Conservation (phyloP, 2,113 vertebrate species). For the Rhea americana region DNA sequence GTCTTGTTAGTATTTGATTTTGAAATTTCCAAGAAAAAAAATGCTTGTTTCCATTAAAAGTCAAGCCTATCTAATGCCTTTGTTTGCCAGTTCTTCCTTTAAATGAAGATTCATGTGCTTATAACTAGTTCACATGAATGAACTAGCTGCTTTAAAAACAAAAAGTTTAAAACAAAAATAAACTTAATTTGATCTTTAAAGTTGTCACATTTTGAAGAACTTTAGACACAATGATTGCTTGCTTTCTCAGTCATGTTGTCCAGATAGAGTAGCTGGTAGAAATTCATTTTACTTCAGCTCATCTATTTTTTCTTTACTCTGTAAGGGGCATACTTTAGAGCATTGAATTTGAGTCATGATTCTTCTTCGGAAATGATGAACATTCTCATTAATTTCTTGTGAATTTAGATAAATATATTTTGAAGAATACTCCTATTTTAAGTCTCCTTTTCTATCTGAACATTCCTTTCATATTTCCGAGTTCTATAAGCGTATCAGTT, state of each 20-base stretch:
- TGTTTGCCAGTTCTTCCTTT: not conserved
- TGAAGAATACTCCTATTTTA: not conserved
- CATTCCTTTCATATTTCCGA: not conserved
- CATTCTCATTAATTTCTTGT: not conserved
- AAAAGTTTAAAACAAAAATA: not conserved
- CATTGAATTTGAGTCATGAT: not conserved
- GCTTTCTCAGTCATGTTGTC: not conserved
- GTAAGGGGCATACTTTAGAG: not conserved
- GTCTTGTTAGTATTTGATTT: not conserved
- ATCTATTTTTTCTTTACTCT: not conserved
- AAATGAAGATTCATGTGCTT: not conserved
- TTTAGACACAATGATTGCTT: not conserved
- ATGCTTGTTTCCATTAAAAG: not conserved
- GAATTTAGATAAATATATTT: conserved; percentile 21
- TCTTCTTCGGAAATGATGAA: conserved; percentile 5
- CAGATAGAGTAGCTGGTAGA: not conserved
- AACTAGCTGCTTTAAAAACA: not conserved
- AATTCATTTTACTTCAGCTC: not conserved
- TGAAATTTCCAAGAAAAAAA: not conserved
- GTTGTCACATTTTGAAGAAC: not conserved
- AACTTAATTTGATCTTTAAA: not conserved
- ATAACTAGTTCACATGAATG: not conserved
- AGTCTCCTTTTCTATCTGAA: not conserved
- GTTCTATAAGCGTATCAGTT: not conserved
- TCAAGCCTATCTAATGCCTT: not conserved